phyloP scores from a whole-genome alignment of 2,888 invertebrate species.

The Hemaris fuciformis region DNA sequence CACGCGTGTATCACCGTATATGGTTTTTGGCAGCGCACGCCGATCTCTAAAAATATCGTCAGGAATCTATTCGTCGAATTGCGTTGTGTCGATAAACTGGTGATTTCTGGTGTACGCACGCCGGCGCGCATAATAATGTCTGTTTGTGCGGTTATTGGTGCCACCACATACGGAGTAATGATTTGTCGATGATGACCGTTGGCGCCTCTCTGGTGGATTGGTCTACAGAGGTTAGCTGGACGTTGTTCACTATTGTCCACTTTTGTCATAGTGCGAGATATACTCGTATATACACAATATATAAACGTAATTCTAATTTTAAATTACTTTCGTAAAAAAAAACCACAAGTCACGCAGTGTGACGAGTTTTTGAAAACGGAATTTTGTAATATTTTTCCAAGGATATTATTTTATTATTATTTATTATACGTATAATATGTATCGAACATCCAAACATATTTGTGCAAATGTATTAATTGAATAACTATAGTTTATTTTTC shows the following conservation, averaged over 20 bases:
- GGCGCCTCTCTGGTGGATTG: slow-evolving; percentile 1
- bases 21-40: slow-evolving; percentile 13
- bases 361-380: too few relatives aligned
- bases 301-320: too few relatives aligned
- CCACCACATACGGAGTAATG: not conserved
- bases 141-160: not conserved
- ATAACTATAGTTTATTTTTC: too few relatives aligned
- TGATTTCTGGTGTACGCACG: slow-evolving; percentile 55
- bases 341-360: too few relatives aligned
- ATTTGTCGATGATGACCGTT: not conserved
- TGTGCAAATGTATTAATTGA: too few relatives aligned
- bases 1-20: not conserved
- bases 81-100: slow-evolving; percentile 63
- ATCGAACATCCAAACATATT: too few relatives aligned
- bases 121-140: slow-evolving; percentile 53
- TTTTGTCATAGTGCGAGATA: too few relatives aligned
- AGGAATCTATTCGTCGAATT: slow-evolving; percentile 59
- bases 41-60: slow-evolving; percentile 19
- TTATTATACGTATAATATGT: too few relatives aligned
- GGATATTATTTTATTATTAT: too few relatives aligned
- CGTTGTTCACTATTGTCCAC: not conserved
- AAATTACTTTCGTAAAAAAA: too few relatives aligned
- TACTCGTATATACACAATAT: too few relatives aligned
- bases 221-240: not conserved
- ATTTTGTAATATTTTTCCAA: too few relatives aligned